Evolutionary conservation across 2,888 invertebrate genomes (phyloP), one percentile per base, ranked within the genome.

Genomic region (Tetheella fluctuosa): DNA sequence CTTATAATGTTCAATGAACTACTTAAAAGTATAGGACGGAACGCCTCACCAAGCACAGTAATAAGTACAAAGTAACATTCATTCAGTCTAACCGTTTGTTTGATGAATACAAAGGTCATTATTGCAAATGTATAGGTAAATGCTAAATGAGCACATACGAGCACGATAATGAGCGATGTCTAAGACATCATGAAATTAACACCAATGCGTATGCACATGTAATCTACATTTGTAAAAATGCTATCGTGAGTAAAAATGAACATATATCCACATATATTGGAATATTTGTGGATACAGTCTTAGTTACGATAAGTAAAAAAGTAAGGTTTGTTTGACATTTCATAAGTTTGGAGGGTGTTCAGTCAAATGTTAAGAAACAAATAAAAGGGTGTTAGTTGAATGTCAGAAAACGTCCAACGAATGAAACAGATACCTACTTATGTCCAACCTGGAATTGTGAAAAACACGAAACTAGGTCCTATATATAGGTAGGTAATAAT

Each of bases 1-100:
- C 52, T 59, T 59, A 66, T 62, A 68, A 68, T 78, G 75, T 70
- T 71, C 68, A 77, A 64, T 76, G 80, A 75, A 71, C 73, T 73
- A 71, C 67, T 67, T 59, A 60, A 48, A 48, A n/a, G 20, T 48
- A 48, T n/a, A 15, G 37, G 13, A 34, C 34, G 8, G 20, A 48
- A 20, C 20, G 48, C 48, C 48, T 48, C 17, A 17, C 10, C n/a
- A 20, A 48, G 10, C 48, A 48, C 48, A 48, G 10, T n/a, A 48
- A 20, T 20, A 48, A 10, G 48, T 10, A 48, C 15, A 17, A 42
- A 17, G 17, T 42, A 17, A 17, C 42, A 42, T 17, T 13, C 8
- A 2, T 39, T 3, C 39, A 37, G 1, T 13, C 0, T 13, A 13
- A 13, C 34, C 34, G 3, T 48, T 48, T 48, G 48, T 48, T n/a